Conservation (phyloP, 2,797 vertebrate species). For the Vultur gryphus region DNA sequence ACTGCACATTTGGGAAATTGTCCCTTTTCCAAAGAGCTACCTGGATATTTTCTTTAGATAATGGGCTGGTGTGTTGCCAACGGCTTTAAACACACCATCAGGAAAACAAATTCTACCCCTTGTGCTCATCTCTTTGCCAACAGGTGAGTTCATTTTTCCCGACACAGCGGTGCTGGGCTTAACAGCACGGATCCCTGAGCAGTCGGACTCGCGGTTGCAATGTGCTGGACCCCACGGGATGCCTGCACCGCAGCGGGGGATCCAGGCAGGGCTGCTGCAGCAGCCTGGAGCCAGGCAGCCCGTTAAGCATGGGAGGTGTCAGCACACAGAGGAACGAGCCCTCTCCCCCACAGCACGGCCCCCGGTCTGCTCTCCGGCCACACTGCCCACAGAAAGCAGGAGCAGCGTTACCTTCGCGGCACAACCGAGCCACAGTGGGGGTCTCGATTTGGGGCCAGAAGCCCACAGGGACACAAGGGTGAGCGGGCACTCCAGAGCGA, state of each 20-base stretch:
- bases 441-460: background rate
- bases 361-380: too few species aligned
- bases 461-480: background rate
- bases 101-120: background rate
- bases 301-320: too few species aligned
- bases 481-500: background rate
- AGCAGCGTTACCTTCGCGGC: background rate
- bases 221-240: background rate
- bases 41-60: background rate
- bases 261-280: background rate
- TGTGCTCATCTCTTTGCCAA: background rate
- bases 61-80: background rate
- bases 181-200: too few species aligned
- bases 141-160: background rate
- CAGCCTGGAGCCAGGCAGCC: background rate
- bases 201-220: fast-evolving
- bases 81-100: background rate
- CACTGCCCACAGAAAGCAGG: background rate
- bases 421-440: too few species aligned
- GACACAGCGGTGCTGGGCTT: background rate
- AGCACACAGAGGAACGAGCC: background rate
- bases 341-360: too few species aligned
- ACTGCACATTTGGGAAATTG: background rate
- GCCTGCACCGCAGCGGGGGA: too few species aligned
- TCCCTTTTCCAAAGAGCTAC: background rate